Percentiles rank a stretch among this genome's conserved stretches.
These are phyloP conservation scores for Stictocephala bisonia DNA, from an alignment of 2,888 invertebrate species.

Conservation along the genomic window DNA sequence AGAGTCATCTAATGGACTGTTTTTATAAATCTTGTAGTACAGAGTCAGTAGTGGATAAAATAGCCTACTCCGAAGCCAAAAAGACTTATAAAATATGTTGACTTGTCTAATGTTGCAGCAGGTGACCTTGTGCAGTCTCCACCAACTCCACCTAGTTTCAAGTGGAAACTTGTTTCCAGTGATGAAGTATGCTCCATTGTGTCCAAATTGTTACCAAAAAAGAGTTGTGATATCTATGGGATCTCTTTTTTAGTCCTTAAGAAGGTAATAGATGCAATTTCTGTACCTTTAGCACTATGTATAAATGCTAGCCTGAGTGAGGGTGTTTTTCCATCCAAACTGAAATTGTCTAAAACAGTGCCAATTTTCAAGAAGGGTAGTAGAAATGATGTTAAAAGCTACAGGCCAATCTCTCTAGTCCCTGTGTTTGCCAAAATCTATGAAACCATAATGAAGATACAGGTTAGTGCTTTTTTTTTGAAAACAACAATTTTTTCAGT, in stretches of 20 bases:
- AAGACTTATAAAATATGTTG: too few relatives aligned
- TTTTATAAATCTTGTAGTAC: neutral
- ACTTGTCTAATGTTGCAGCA: too few relatives aligned
- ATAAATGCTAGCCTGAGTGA: slow-evolving; percentile 20
- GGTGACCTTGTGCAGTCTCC: too few relatives aligned
- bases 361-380: slow-evolving; percentile 15
- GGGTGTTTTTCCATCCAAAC: neutral
- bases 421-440: slow-evolving; percentile 14
- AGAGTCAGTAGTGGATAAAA: neutral
- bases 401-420: slow-evolving; percentile 28
- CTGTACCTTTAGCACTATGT: neutral
- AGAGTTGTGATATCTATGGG: slow-evolving; percentile 21
- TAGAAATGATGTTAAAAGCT: neutral
- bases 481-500: neutral
- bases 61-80: neutral
- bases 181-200: slow-evolving; percentile 5
- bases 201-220: neutral
- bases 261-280: neutral
- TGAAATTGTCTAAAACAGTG: slow-evolving; percentile 7
- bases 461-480: neutral
- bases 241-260: slow-evolving; percentile 19
- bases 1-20: neutral
- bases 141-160: neutral
- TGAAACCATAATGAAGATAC: neutral
- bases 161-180: neutral